Evolutionary conservation across 2,797 vertebrate genomes (phyloP), one percentile per base, ranked within the genome.

Genomic region (Epinephelus coioides): DNA sequence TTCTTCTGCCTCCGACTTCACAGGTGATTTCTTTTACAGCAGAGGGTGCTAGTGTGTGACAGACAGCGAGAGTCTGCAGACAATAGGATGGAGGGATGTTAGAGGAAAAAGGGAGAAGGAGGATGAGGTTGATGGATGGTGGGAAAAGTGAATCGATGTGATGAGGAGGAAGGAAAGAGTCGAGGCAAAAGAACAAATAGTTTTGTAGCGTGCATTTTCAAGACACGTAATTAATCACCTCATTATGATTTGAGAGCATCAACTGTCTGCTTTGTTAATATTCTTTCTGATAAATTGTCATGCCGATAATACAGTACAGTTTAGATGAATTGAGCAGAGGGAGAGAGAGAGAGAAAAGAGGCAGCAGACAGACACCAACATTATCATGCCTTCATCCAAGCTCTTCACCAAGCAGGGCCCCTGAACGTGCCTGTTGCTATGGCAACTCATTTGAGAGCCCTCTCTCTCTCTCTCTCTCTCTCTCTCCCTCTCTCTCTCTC

Each of bases 371-470:
- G 70, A 86, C 68, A 73, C 66, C 27, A 47, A 79, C 83, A 84
- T 87, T 79, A 88, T 91, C 83, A 76, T 90, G 89, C 88, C 90
- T 92, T 83, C 87, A 84, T 81, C 73, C 23, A 23, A 23, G 23
- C 23, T 1, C 23, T 23, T 23, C 90, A 89, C 40, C 86, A 84
- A 83, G 86, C 86, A 89, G 83, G 88, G 85, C 88, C 86, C 78
- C 86, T 80, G 92, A 93, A 94, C 82, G 92, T 94, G 94, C 92
- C 93, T 93, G 95, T 96, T 96, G 93, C 95, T 91, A 96, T 95
- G 91, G 93, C 89, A 95, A 96, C 95, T 69, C 86, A 86, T 90
- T 91, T 87, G 83, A 81, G 88, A 89, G 82, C 81, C 44, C 80
- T 55, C 76, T 72, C 61, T 70, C 67, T 73, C 80, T 49, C 64